Evolutionary conservation across 1,140 invertebrate species (phyloP).

Genomic region (Trypoxylus dichotomus): DNA sequence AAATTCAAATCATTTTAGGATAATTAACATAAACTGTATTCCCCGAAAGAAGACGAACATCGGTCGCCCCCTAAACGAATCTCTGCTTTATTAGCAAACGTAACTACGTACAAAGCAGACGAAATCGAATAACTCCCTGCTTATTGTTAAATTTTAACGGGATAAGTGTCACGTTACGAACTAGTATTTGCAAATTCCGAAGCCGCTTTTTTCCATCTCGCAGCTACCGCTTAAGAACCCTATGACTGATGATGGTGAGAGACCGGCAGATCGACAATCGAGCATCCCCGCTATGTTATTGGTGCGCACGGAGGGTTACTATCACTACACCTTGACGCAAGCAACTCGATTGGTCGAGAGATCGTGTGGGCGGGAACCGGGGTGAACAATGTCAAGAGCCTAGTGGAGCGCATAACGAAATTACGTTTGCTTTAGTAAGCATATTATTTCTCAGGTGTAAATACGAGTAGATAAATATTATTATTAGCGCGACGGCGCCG

Average conservation of each 20-base stretch:
- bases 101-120: not conserved
- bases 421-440: constrained; percentile 26
- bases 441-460: constrained; percentile 10
- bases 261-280: not conserved
- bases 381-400: constrained; percentile 7
- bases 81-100: not conserved
- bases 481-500: not conserved
- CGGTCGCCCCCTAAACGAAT: not conserved
- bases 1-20: not conserved
- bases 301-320: constrained; percentile 4
- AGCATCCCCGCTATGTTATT: constrained; percentile 11
- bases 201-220: constrained; percentile 20
- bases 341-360: not conserved
- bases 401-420: constrained; percentile 26
- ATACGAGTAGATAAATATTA: not conserved
- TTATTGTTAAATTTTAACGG: constrained; percentile 23
- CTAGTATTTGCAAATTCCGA: constrained; percentile 19
- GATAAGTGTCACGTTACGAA: constrained; percentile 11
- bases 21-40: not conserved
- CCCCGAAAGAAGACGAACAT: not conserved
- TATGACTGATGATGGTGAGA: not conserved
- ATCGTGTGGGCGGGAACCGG: constrained; percentile 13
- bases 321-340: not conserved
- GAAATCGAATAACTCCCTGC: constrained; percentile 17
- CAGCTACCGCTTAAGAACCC: not conserved